phyloP scores from a whole-genome alignment of 2,113 vertebrate species.

The Aix galericulata region DNA sequence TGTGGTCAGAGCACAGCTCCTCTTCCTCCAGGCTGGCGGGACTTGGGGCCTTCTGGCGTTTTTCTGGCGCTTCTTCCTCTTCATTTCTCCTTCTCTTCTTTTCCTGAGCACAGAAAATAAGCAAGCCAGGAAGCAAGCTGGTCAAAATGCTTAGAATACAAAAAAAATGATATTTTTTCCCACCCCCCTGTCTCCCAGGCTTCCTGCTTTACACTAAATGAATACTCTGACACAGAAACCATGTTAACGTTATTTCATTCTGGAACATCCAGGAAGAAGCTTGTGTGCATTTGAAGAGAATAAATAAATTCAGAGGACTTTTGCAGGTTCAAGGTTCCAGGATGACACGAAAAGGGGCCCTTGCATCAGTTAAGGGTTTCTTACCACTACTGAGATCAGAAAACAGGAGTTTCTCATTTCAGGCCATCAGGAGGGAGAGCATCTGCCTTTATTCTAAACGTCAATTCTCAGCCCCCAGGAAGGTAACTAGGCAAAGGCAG shows the following conservation, averaged over 20 bases:
- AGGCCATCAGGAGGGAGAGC: neutral
- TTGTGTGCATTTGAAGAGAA: neutral
- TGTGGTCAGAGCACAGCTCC: slow-evolving; percentile 69
- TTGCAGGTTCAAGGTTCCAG: neutral
- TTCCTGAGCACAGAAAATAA: slow-evolving; percentile 66
- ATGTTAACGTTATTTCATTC: neutral
- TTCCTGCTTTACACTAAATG: slow-evolving; percentile 16
- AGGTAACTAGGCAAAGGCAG: neutral
- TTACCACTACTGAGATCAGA: neutral
- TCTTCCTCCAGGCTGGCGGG: slow-evolving; percentile 65
- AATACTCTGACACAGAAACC: neutral
- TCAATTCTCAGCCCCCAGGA: neutral
- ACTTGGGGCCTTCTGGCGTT: slow-evolving; percentile 78
- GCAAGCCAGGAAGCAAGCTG: neutral
- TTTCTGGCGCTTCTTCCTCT: slow-evolving; percentile 76
- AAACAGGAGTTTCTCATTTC: neutral
- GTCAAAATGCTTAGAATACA: neutral
- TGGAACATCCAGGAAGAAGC: neutral
- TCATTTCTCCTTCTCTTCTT: slow-evolving; percentile 78
- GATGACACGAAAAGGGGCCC: neutral
- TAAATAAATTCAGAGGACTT: neutral
- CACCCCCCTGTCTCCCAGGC: neutral
- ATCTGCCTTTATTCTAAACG: neutral
- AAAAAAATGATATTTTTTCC: neutral
- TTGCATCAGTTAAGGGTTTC: neutral